phyloP scores from a whole-genome alignment of 53 echinoderm and acorn worm genomes.

The Echinarachnius parma region DNA sequence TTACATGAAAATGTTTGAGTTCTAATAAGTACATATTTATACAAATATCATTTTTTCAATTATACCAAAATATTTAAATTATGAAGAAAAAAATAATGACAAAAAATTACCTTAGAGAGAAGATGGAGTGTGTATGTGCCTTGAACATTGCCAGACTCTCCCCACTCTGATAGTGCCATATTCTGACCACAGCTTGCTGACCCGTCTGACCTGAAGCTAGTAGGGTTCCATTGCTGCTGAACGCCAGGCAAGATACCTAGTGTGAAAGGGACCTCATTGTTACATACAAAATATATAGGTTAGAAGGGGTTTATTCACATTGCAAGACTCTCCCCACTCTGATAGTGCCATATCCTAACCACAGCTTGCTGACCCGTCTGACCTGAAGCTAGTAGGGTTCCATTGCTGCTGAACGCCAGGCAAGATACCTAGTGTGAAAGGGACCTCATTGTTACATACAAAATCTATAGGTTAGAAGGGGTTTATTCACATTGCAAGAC shows the following conservation, averaged over 20 bases:
- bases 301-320: slow-evolving; percentile 38
- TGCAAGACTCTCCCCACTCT: slow-evolving; percentile 84
- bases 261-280: slow-evolving; percentile 11
- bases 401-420: slow-evolving; percentile 59
- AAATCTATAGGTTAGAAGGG: not conserved
- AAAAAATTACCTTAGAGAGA: slow-evolving; percentile 68
- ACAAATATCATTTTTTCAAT: too few species aligned
- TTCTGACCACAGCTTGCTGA: slow-evolving; percentile 82
- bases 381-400: slow-evolving; percentile 65
- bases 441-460: not conserved
- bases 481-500: slow-evolving; percentile 62
- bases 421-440: slow-evolving; percentile 45
- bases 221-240: slow-evolving; percentile 62
- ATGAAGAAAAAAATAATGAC: too few species aligned
- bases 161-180: slow-evolving; percentile 88
- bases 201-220: slow-evolving; percentile 95
- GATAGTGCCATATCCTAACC: slow-evolving; percentile 89
- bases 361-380: slow-evolving; percentile 94
- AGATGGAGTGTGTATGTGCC: slow-evolving; percentile 87
- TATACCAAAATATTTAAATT: not conserved
- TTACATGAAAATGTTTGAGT: too few species aligned
- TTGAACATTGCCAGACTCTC: slow-evolving; percentile 95
- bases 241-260: slow-evolving; percentile 78
- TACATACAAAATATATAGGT: not conserved
- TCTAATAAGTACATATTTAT: too few species aligned